Evolutionary conservation across 2,113 vertebrate species (phyloP).

Genomic region (Euleptes europaea): DNA sequence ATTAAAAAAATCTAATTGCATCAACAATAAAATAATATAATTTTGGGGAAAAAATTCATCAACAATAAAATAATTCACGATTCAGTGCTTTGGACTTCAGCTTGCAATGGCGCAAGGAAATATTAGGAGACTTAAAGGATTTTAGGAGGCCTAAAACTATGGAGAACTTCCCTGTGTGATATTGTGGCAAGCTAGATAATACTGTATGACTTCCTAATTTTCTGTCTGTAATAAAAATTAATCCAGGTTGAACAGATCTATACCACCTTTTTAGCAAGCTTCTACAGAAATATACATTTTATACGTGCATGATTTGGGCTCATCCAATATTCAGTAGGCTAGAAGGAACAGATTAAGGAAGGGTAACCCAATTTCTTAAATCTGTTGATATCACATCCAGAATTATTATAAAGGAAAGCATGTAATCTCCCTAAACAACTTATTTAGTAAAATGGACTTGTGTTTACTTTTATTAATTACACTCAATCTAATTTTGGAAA

Average conservation of each 20-base stretch:
- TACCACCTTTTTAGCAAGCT: constrained; percentile 5
- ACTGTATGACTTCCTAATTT: constrained; percentile 8
- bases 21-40: not conserved
- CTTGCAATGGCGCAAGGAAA: constrained; percentile 31
- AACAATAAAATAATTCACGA: not conserved
- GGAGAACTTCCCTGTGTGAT: not conserved
- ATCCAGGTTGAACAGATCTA: not conserved
- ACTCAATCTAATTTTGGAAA: not conserved
- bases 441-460: not conserved
- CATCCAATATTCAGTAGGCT: not conserved
- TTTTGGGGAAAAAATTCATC: not conserved
- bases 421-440: not conserved
- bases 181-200: constrained; percentile 24
- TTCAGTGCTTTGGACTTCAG: constrained; percentile 10
- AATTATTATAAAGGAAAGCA: not conserved
- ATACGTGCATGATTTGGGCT: not conserved
- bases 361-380: not conserved
- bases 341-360: constrained; percentile 21
- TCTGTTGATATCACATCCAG: not conserved
- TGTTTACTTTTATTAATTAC: constrained; percentile 6
- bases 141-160: not conserved
- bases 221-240: constrained; percentile 1
- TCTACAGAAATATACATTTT: not conserved
- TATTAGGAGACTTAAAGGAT: not conserved
- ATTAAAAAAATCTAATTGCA: not conserved